Conservation (phyloP, 35 echinoderm and acorn worm species). For the Amphiura filiformis region DNA sequence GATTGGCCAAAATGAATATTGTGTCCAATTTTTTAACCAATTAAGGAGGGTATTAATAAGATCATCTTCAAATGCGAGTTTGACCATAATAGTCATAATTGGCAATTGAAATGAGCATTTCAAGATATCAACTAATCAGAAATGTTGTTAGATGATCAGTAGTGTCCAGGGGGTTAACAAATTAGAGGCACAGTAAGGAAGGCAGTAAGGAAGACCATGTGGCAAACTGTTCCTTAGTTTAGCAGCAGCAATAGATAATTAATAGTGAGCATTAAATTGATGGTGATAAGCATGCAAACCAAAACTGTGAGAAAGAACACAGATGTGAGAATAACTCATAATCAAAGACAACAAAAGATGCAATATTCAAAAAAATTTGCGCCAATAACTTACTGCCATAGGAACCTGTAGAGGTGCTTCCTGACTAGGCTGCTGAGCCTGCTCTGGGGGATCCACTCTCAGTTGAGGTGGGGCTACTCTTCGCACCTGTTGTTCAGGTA, state of each 20-base stretch:
- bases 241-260: background rate
- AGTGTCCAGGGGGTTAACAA: too few relatives aligned
- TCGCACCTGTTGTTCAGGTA: conserved; percentile 32
- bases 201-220: background rate
- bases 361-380: background rate
- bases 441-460: conserved; percentile 75
- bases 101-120: too few relatives aligned
- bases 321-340: too few relatives aligned
- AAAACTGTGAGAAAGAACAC: too few relatives aligned
- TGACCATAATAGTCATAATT: too few relatives aligned
- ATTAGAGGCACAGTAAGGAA: too few relatives aligned
- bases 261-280: background rate
- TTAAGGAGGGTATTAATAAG: too few relatives aligned
- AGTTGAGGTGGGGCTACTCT: conserved; percentile 67
- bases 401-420: conserved; percentile 21
- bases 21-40: too few relatives aligned
- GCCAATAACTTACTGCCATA: conserved; percentile 28
- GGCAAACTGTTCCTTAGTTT: background rate
- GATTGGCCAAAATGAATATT: too few relatives aligned
- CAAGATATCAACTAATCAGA: too few relatives aligned
- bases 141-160: too few relatives aligned
- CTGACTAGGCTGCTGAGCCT: conserved; percentile 19
- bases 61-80: too few relatives aligned
- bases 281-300: background rate
- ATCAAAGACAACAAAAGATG: background rate